Evolutionary conservation across 2,113 vertebrate species (phyloP).

Genomic region (Myotis brandtii): DNA sequence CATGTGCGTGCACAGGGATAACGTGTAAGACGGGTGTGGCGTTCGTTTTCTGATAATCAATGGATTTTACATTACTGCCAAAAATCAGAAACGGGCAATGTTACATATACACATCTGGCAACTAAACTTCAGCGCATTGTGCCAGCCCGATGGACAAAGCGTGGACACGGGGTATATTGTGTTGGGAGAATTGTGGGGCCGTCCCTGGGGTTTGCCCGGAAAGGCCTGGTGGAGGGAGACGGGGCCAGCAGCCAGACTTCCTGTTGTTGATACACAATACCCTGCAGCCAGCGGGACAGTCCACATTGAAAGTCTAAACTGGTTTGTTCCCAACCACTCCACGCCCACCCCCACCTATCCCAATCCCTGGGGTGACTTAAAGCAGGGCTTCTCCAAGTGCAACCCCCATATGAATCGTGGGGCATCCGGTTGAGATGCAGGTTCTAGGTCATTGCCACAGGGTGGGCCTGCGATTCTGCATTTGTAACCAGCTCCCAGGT

Average conservation of each 20-base stretch:
- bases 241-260: not conserved
- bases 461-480: not conserved
- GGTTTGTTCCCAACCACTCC: too few relatives aligned
- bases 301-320: too few relatives aligned
- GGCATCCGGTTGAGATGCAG: not conserved
- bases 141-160: fast-evolving
- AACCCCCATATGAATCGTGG: fast-evolving
- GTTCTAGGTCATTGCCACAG: fast-evolving
- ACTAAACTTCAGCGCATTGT: not conserved
- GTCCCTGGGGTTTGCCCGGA: not conserved
- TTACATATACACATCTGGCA: not conserved
- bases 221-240: not conserved
- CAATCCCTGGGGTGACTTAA: not conserved
- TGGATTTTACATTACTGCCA: not conserved
- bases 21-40: fast-evolving
- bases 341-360: fast-evolving
- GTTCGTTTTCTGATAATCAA: not conserved
- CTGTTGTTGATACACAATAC: fast-evolving
- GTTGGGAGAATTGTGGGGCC: too few relatives aligned
- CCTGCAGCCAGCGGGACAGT: not conserved
- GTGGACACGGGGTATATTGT: fast-evolving
- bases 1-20: not conserved
- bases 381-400: not conserved
- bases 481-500: not conserved
- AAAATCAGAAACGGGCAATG: not conserved